These are phyloP conservation scores for Ceratina calcarata DNA, from an alignment of 1,140 invertebrate species.

Conservation along the genomic window DNA sequence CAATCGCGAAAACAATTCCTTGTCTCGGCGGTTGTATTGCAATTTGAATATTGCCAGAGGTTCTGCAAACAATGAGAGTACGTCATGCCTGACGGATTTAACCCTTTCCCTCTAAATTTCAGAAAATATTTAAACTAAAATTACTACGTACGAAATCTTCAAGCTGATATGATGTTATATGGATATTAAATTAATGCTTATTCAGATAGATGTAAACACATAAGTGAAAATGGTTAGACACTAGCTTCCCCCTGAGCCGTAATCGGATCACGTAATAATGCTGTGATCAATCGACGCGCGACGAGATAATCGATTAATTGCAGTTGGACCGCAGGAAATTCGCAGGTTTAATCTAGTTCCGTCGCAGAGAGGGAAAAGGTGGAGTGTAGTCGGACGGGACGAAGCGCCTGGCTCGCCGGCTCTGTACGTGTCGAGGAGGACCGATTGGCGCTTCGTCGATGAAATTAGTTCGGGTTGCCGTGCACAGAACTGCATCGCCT, in stretches of 20 bases:
- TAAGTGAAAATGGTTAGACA: no score
- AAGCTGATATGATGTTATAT: no score
- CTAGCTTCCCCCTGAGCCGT: neutral
- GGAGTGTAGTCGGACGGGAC: conserved; percentile 1
- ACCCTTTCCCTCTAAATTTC: no score
- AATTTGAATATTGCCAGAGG: no score
- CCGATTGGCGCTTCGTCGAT: conserved; percentile 43
- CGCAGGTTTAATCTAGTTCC: conserved; percentile 41
- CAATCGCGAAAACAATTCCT: no score
- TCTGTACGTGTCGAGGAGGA: conserved; percentile 30
- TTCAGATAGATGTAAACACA: neutral
- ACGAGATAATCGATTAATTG: conserved; percentile 55
- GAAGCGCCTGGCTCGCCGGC: neutral
- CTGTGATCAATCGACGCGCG: conserved; percentile 36
- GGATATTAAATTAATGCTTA: no score
- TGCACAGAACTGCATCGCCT: conserved; percentile 52
- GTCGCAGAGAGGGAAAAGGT: conserved; percentile 11
- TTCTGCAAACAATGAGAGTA: no score
- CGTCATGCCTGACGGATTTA: no score
- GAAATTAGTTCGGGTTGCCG: conserved; percentile 56
- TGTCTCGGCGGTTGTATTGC: no score
- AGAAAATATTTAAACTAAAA: no score
- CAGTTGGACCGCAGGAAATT: conserved; percentile 21
- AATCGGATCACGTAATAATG: conserved; percentile 29
- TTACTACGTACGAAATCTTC: no score